Evolutionary conservation across 1,140 invertebrate genomes (phyloP).

Genomic region (Lordiphosa stackelbergi): DNA sequence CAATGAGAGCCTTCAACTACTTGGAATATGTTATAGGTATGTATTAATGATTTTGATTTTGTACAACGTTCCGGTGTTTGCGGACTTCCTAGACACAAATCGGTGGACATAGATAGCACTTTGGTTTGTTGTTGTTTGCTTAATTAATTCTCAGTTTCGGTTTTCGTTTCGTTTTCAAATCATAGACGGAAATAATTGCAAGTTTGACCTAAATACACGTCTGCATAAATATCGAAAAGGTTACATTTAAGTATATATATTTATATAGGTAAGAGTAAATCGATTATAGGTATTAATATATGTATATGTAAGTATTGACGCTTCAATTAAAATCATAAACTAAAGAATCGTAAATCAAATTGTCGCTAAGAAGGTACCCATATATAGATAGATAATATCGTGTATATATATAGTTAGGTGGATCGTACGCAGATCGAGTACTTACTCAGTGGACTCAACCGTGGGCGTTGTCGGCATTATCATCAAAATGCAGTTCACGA

Average conservation of each 20-base stretch:
- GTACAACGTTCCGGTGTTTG: too few species aligned
- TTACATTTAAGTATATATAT: conserved; percentile 50
- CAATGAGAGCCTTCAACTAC: too few species aligned
- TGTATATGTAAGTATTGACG: conserved; percentile 45
- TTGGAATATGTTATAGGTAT: too few species aligned
- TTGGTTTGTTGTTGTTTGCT: conserved; percentile 65
- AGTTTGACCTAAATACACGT: conserved; percentile 64
- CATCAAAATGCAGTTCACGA: conserved; percentile 98
- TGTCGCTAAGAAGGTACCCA: background rate
- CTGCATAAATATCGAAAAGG: conserved; percentile 68
- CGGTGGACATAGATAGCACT: conserved; percentile 34
- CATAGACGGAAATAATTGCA: conserved; percentile 52
- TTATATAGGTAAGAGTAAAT: conserved; percentile 40
- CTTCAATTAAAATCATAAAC: conserved; percentile 32
- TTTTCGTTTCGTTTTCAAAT: conserved; percentile 25
- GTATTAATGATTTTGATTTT: too few species aligned
- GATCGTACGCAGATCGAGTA: conserved; percentile 65
- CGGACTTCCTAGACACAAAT: too few species aligned
- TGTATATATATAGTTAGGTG: background rate
- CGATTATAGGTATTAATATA: conserved; percentile 59
- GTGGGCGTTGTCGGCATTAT: conserved; percentile 95
- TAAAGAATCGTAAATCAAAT: conserved; percentile 5
- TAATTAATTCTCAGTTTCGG: conserved; percentile 10
- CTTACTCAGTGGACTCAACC: conserved; percentile 98
- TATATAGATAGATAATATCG: conserved; percentile 9